Conservation (phyloP, 53 echinoderm and acorn worm species). For the Mesocentrotus franciscanus region DNA sequence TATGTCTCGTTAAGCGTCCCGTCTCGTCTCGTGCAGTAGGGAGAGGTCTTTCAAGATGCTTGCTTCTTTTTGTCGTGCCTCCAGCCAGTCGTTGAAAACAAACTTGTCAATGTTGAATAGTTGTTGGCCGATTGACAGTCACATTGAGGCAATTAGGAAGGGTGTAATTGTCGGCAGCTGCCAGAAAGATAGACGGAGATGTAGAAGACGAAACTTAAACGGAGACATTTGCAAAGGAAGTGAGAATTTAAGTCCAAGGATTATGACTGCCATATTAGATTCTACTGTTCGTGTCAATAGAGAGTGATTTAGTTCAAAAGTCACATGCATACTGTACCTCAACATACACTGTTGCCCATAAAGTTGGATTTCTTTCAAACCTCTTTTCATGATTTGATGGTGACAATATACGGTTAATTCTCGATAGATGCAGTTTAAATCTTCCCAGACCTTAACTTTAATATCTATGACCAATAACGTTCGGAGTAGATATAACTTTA, state of each 20-base stretch:
- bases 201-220: neutral
- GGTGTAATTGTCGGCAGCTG: slow-evolving; percentile 35
- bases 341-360: too few species aligned
- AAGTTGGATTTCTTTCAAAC: too few species aligned
- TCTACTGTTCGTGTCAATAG: neutral
- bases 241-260: slow-evolving; percentile 28
- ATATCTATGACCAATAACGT: too few species aligned
- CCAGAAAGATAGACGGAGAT: neutral
- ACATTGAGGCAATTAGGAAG: slow-evolving; percentile 25
- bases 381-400: too few species aligned
- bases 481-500: too few species aligned
- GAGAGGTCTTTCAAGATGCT: neutral
- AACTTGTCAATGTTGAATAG: slow-evolving; percentile 1
- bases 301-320: neutral
- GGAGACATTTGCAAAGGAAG: slow-evolving; percentile 38
- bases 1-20: neutral
- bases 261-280: neutral
- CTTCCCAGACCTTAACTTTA: too few species aligned
- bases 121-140: slow-evolving; percentile 3
- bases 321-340: neutral
- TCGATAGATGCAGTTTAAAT: too few species aligned
- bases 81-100: neutral
- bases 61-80: neutral
- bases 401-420: too few species aligned
- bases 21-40: neutral